Evolutionary conservation across 2,888 invertebrate species (phyloP), one percentile per base, ranked within the genome.

Genomic region (Epirrhoe tristata): DNA sequence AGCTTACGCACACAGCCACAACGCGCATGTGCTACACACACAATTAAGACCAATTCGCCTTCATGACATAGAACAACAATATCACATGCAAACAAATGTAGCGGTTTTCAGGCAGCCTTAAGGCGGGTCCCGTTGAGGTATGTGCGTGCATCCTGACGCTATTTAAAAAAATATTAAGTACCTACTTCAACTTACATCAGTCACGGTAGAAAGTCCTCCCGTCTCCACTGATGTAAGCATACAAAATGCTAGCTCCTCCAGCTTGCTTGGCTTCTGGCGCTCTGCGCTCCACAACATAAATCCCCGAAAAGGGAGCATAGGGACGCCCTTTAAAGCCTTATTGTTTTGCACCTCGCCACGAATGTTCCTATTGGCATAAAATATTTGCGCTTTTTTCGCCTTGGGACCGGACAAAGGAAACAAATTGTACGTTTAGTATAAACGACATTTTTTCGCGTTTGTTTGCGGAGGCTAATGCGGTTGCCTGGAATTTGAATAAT

Each of bases 281-380:
- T 50, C 16, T 6, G 24, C 51, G 36, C 24, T 58, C n/a, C 46
- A 24, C 58, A 31, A 55, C 54, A 58, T 65, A 65, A 59, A 65
- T 59, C 59, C 72, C 62, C 54, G 65, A 52, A 56, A 56, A 54
- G 69, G 69, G 57, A 67, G 55, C 58, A 34, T 66, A 64, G 69
- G 67, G 59, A 59, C 67, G 63, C 57, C 66, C 68, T 74, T 76
- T 73, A 69, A 77, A 77, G 72, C 70, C 78, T 73, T 79, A 81
- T 84, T 84, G 80, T 82, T 81, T 81, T 80, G 70, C 77, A 81
- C 81, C 78, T 81, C 75, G 71, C 77, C 76, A 70, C 76, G 71
- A 80, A 79, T 77, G 78, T 82, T 81, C 79, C 79, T 81, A 81
- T 81, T 81, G 82, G 77, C 77, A 81, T 84, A 81, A 85, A 83